Base-by-base conservation (phyloP, 2,113 vertebrate genomes). In the Nyctibius bracteatus region DNA sequence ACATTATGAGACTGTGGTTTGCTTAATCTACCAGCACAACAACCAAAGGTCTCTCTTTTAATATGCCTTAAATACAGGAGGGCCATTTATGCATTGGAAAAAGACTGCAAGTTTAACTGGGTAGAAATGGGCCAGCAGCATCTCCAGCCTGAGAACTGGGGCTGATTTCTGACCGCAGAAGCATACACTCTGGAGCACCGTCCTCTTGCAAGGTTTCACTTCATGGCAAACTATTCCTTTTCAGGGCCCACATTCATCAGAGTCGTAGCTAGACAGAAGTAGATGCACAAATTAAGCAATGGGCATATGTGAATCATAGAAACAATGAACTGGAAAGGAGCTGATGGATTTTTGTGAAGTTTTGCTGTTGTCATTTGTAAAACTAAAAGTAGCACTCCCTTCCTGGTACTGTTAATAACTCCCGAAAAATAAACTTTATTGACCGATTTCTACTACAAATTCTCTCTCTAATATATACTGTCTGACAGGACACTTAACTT, bases 151-250 rank as follows among this genome's bases (percentile, higher is more conserved):
- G 23, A 84, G 44, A 80, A 85, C 14, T 13, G n/a, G 17, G 35
- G 35, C 27, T 46, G 27, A 39, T 23, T 59, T 77, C 58, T 77
- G 41, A 43, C 41, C 0, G 0, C 6, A 3, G 44, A 71, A 67
- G 33, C 28, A 23, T 2, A 9, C 0, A 3, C 12, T 27, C 37
- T 24, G 22, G 43, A 62, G n/a, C 25, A 37, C 13, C 3, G 2
- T 31, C 52, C 9, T 49, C 52, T 51, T 1, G 1, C 23, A 51
- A 10, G 24, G 10, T n/a, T 47, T 61, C 3, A 2, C 33, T 46
- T 39, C 14, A 33, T 2, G 6, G 65, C 41, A 61, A 85, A 59
- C 20, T 43, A 71, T 46, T 74, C 39, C 44, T 68, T 58, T 58
- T 39, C 35, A 49, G 41, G 47, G 41, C 22, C 28, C 21, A 35